Percentiles rank a stretch among this genome's conserved stretches.
phyloP scores from a whole-genome alignment of 2,113 vertebrate species.

The Theristicus caerulescens region DNA sequence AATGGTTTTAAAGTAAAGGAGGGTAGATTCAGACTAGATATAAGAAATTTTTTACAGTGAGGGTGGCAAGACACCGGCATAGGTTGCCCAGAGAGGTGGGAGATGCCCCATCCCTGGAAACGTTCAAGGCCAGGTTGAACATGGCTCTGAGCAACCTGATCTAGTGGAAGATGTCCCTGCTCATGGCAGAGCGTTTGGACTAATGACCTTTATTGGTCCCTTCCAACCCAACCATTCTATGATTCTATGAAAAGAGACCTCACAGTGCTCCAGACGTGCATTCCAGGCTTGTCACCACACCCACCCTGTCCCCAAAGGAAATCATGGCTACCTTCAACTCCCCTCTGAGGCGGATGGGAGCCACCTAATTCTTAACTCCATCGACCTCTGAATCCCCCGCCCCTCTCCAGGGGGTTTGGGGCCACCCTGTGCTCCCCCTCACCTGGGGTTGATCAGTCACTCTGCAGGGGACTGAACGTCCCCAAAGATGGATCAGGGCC shows the following conservation, averaged over 20 bases:
- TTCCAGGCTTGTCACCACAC: accelerated
- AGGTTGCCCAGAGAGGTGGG: not conserved
- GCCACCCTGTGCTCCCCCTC: not conserved
- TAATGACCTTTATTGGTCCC: no score
- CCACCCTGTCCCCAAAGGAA: not conserved
- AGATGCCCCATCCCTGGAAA: not conserved
- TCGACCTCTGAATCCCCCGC: accelerated
- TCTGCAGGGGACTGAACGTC: accelerated
- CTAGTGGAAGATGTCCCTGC: not conserved
- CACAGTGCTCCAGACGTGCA: not conserved
- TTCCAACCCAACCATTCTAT: not conserved
- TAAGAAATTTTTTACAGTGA: not conserved
- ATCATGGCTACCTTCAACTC: no score
- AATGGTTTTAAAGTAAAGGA: not conserved
- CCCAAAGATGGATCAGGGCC: not conserved
- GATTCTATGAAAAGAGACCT: not conserved
- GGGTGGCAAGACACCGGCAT: not conserved
- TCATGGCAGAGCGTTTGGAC: not conserved
- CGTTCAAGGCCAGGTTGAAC: not conserved
- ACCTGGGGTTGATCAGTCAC: not conserved
- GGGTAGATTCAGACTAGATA: accelerated
- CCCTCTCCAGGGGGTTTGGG: no score
- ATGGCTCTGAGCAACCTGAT: not conserved
- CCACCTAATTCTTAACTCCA: not conserved
- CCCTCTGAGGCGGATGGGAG: accelerated